phyloP scores from a whole-genome alignment of 2,113 vertebrate species.

The human (Homo sapiens) region DNA sequence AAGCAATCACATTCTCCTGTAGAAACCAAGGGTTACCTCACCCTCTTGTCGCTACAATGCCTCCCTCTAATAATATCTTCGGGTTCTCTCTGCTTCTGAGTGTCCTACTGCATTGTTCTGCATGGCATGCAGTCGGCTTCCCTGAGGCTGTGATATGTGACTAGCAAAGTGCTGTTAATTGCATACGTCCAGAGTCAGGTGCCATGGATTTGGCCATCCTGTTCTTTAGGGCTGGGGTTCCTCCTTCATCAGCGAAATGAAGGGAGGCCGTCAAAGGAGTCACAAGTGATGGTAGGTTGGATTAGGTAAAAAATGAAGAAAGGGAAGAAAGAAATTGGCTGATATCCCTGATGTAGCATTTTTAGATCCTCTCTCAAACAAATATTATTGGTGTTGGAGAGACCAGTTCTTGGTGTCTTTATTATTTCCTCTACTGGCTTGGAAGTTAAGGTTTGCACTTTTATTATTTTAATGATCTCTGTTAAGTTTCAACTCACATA shows the following conservation, averaged over 20 bases:
- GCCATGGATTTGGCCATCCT: too few relatives aligned
- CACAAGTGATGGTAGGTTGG: neutral
- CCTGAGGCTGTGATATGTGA: accelerated
- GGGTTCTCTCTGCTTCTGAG: too few relatives aligned
- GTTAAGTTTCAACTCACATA: neutral
- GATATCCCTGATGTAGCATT: neutral
- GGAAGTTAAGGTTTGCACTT: neutral
- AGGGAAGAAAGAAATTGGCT: too few relatives aligned
- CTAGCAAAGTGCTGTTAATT: accelerated
- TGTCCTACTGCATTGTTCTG: too few relatives aligned
- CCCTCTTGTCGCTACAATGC: neutral
- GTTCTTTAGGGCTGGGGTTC: too few relatives aligned
- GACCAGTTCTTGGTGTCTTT: neutral
- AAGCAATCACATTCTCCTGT: accelerated
- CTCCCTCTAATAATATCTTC: neutral
- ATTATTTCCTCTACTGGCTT: neutral
- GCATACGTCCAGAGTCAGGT: neutral
- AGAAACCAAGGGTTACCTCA: neutral
- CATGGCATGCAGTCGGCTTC: accelerated
- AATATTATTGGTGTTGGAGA: neutral
- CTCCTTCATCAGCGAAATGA: neutral
- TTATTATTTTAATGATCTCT: neutral
- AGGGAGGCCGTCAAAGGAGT: neutral
- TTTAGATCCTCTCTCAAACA: neutral
- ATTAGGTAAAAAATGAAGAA: neutral